Conservation (phyloP, 2,113 vertebrate genomes). For the Lonchura striata region DNA sequence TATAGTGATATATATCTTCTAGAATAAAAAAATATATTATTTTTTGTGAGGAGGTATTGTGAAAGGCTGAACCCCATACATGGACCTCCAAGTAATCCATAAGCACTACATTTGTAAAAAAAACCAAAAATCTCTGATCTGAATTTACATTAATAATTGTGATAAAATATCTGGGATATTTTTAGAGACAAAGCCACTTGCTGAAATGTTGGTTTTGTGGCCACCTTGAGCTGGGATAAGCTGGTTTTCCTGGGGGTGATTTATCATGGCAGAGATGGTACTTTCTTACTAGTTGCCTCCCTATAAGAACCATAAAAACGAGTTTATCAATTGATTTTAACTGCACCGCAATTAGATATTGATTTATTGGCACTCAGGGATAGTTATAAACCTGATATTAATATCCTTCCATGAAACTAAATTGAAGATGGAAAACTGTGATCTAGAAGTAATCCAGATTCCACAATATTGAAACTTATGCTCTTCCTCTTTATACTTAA, state of each 20-base stretch:
- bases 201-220: background rate
- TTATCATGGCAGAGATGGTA: background rate
- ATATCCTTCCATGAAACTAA: background rate
- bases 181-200: background rate
- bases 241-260: background rate
- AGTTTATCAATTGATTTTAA: background rate
- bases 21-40: background rate
- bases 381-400: background rate
- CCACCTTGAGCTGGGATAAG: background rate
- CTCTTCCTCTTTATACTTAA: background rate
- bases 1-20: background rate
- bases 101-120: background rate
- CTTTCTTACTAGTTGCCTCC: background rate
- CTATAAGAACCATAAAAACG: background rate
- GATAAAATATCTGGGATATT: background rate
- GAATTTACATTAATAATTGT: background rate
- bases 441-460: background rate
- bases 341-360: background rate
- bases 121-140: background rate
- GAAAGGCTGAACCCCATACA: background rate
- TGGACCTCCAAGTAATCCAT: fast-evolving
- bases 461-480: fast-evolving
- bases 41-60: background rate
- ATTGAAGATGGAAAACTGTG: background rate
- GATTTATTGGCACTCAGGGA: background rate